A percentile compares a stretch with the other conserved stretches of the same genome.
These are phyloP conservation scores for Corvus hawaiiensis DNA, from an alignment of 2,113 vertebrate genomes.

Conservation along the genomic window DNA sequence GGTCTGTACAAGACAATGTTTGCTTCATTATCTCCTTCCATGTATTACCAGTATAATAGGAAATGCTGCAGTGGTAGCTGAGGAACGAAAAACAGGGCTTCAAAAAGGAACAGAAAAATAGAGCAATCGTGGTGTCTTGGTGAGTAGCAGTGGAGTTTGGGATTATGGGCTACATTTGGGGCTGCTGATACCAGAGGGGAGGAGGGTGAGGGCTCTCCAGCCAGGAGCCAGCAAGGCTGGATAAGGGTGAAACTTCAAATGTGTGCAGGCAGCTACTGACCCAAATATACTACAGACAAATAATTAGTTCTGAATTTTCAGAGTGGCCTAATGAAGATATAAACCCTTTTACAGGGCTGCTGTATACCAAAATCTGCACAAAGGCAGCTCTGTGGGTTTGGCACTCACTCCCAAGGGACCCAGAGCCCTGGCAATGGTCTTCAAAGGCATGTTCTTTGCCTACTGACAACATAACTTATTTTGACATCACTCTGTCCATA, in stretches of 20 bases:
- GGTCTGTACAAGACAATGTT: constrained; percentile 45
- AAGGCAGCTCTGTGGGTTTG: background rate
- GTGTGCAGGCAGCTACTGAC: background rate
- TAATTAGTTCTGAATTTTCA: background rate
- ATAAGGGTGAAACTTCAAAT: background rate
- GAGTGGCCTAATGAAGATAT: background rate
- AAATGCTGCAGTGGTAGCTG: background rate
- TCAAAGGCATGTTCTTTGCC: background rate
- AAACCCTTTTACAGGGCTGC: background rate
- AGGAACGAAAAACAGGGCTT: background rate
- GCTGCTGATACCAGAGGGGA: background rate
- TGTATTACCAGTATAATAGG: constrained; percentile 26
- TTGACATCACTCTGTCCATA: background rate
- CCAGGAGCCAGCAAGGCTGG: background rate
- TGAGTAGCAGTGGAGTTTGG: background rate
- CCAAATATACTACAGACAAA: background rate
- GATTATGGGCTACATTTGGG: background rate
- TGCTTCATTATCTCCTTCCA: constrained; percentile 52
- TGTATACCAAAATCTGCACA: background rate
- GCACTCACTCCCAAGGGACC: background rate
- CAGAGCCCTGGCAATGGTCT: background rate
- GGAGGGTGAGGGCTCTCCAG: background rate
- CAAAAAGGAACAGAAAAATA: background rate
- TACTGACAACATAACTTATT: background rate
- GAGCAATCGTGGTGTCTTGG: background rate